Evolutionary conservation across 2,113 vertebrate species (phyloP), one percentile per base, ranked within the genome.

Genomic region (Spheniscus mendiculus): DNA sequence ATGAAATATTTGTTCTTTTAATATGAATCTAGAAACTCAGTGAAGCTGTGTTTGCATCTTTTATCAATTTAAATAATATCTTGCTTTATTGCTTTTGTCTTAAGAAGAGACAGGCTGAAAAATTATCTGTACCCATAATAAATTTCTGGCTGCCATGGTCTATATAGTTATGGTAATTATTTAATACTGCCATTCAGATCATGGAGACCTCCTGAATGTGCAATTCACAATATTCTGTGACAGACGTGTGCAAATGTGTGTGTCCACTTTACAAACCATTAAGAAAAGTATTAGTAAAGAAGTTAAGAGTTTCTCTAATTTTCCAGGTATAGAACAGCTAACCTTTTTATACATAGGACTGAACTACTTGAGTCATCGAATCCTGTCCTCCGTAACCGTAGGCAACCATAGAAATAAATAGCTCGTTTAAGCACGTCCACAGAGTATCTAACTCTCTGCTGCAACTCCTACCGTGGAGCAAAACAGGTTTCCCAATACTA

Each of bases 1-100:
- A 97, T 98, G 91, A 98, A 98, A 98, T 98, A 98, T 97, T 98
- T 98, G 97, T 98, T 98, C 91, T 97, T 98, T 98, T 98, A 97
- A 97, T 97, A 97, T 93, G 95, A 98, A 98, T 96, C 92, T 92
- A 90, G 95, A 98, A 98, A 98, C 79, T 38, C 74, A 94, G 88
- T 92, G 96, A 98, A 97, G 91, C 76, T 87, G 85, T 97, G 93
- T 97, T 98, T 98, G 92, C 97, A 97, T 97, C 97, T 98, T 98
- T 97, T 90, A 98, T 94, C 96, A 97, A 97, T 97, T 98, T 98
- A 98, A 98, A 97, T 97, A 98, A 96, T 96, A 98, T 67, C 94
- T 78, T 93, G 77, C 80, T 97, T 98, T 98, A 98, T 95, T 97
- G 94, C 95, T 97, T 98, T 97, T 96, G 86, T 96, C 96, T 93